Percentiles rank a stretch among this genome's conserved stretches.
phyloP scores from a whole-genome alignment of 2,888 invertebrate species.

The Spodoptera littoralis region DNA sequence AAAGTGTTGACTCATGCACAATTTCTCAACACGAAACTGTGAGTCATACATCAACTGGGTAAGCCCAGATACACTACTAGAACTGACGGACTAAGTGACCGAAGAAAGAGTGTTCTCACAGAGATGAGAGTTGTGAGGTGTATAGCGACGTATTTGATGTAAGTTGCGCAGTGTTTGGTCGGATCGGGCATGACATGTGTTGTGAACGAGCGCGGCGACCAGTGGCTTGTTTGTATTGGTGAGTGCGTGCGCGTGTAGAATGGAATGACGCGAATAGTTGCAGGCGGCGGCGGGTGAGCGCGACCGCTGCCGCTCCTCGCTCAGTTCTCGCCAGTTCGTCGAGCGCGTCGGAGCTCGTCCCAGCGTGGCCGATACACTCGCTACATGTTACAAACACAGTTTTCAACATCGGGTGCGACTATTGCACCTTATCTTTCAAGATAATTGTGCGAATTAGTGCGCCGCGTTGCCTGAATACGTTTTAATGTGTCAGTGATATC shows the following conservation, averaged over 20 bases:
- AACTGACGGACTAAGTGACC: conserved; percentile 16
- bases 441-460: conserved; percentile 84
- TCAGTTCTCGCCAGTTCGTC: conserved; percentile 80
- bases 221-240: conserved; percentile 82
- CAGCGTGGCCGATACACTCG: conserved; percentile 78
- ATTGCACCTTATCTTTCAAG: conserved; percentile 80
- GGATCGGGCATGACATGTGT: conserved; percentile 69
- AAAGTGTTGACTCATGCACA: conserved; percentile 58
- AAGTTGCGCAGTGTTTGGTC: conserved; percentile 58
- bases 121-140: conserved; percentile 15
- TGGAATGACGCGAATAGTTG: conserved; percentile 86
- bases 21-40: conserved; percentile 47
- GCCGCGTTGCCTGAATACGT: conserved; percentile 61
- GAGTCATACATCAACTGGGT: conserved; percentile 54
- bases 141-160: conserved; percentile 48
- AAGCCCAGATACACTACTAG: conserved; percentile 39
- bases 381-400: conserved; percentile 63
- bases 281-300: conserved; percentile 70
- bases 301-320: conserved; percentile 63
- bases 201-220: conserved; percentile 66
- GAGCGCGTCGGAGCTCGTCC: conserved; percentile 81
- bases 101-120: conserved; percentile 8
- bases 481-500: conserved; percentile 71
- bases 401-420: conserved; percentile 69
- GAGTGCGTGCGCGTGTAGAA: conserved; percentile 83